phyloP scores from a whole-genome alignment of 2,888 invertebrate species.

The Pherbina coryleti region DNA sequence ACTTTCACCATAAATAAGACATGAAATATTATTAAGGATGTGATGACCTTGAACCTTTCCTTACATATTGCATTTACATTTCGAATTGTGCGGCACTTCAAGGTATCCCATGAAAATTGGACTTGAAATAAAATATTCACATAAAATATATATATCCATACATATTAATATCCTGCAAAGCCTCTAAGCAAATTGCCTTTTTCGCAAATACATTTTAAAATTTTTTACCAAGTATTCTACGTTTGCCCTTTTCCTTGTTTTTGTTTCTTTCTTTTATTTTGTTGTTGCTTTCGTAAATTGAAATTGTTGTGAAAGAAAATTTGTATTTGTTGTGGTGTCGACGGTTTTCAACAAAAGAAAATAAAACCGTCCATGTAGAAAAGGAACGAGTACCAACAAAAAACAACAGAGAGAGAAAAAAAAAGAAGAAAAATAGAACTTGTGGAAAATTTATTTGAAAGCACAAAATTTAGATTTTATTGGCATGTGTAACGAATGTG shows the following conservation, averaged over 20 bases:
- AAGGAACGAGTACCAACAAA: background rate
- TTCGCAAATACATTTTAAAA: background rate
- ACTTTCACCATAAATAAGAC: too few species aligned
- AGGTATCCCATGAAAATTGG: too few species aligned
- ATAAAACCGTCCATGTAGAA: background rate
- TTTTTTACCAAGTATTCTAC: background rate
- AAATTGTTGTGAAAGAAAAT: conserved; percentile 45
- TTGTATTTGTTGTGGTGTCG: conserved; percentile 47
- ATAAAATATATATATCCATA: background rate
- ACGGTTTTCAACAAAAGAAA: conserved; percentile 29
- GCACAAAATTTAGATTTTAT: conserved; percentile 35
- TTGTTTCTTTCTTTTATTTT: background rate
- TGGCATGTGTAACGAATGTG: conserved; percentile 29
- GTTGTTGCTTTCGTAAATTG: conserved; percentile 26
- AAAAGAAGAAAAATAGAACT: background rate
- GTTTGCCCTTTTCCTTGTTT: background rate
- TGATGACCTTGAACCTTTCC: too few species aligned
- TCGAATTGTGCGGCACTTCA: too few species aligned
- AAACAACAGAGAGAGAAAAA: background rate
- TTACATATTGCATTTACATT: too few species aligned
- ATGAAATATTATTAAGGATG: too few species aligned
- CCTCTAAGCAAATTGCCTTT: conserved; percentile 11
- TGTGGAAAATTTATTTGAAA: conserved; percentile 31
- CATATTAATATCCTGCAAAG: background rate
- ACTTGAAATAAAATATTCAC: too few species aligned